A percentile compares a stretch with the other conserved stretches of the same genome.
Conservation (phyloP, 2,888 invertebrate genomes). For the Mesorhabditis sp. region DNA sequence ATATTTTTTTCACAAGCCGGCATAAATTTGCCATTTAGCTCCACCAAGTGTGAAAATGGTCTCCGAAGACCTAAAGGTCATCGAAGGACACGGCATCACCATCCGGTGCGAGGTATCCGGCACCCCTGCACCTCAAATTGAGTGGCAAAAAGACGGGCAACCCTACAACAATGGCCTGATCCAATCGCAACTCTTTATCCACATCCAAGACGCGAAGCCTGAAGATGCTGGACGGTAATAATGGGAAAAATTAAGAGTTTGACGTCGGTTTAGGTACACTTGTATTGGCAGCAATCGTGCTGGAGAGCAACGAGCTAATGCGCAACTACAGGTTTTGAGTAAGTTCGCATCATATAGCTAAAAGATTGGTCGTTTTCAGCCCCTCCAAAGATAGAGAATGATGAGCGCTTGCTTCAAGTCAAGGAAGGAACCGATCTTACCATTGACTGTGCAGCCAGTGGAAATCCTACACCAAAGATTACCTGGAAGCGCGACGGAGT, state of each 20-base stretch:
- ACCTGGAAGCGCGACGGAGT: constrained; percentile 61
- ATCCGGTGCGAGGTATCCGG: constrained; percentile 60
- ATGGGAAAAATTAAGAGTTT: neutral
- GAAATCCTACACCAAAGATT: constrained; percentile 64
- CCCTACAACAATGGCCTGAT: constrained; percentile 51
- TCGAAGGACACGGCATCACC: constrained; percentile 59
- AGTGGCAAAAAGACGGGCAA: constrained; percentile 64
- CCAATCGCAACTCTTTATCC: constrained; percentile 36
- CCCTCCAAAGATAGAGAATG: constrained; percentile 59
- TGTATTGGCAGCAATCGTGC: constrained; percentile 66
- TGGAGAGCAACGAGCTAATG: constrained; percentile 63
- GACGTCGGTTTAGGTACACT: constrained; percentile 60
- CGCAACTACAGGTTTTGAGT: constrained; percentile 67
- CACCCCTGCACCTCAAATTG: constrained; percentile 59
- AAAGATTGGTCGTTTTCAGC: constrained; percentile 52
- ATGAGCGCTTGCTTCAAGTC: constrained; percentile 55
- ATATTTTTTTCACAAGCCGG: neutral
- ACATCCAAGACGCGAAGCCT: constrained; percentile 38
- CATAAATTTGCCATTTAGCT: constrained; percentile 26
- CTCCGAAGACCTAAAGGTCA: constrained; percentile 45
- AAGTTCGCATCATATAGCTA: constrained; percentile 30
- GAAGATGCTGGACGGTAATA: constrained; percentile 38
- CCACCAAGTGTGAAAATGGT: constrained; percentile 43
- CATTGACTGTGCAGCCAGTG: constrained; percentile 64
- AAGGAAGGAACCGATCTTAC: constrained; percentile 61